phyloP scores from a whole-genome alignment of 2,888 invertebrate genomes.

The Leptinotarsa peninsularis region DNA sequence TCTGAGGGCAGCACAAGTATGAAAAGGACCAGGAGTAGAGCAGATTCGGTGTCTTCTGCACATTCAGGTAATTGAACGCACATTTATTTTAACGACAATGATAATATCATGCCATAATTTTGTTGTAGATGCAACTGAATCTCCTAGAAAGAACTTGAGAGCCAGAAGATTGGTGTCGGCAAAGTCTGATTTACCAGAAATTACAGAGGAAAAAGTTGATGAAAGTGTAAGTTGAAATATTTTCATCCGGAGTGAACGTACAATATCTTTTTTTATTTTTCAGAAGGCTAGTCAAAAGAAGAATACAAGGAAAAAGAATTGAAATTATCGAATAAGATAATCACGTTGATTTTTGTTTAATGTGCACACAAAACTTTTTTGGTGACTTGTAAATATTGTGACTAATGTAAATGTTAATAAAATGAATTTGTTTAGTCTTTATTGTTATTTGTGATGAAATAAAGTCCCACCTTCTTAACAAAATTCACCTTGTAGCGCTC shows the following conservation, averaged over 20 bases:
- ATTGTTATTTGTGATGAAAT: not conserved
- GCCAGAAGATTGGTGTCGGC: constrained; percentile 34
- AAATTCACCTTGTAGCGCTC: too few relatives aligned
- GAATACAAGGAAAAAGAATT: constrained; percentile 1
- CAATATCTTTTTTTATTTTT: not conserved
- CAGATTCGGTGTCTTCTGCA: constrained; percentile 46
- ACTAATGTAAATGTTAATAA: constrained; percentile 8
- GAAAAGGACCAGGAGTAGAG: constrained; percentile 41
- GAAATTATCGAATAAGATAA: not conserved
- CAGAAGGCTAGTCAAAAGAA: constrained; percentile 13
- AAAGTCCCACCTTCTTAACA: too few relatives aligned
- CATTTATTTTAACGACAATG: too few relatives aligned
- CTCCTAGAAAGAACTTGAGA: constrained; percentile 35
- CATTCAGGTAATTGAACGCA: constrained; percentile 42
- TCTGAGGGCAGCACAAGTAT: constrained; percentile 19
- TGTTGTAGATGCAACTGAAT: constrained; percentile 36
- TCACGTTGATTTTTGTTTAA: not conserved
- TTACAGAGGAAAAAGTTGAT: constrained; percentile 40
- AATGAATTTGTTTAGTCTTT: not conserved
- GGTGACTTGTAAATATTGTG: constrained; percentile 3
- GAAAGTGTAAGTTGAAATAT: constrained; percentile 25
- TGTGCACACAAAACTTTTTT: not conserved
- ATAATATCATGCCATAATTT: not conserved
- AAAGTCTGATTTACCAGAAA: constrained; percentile 45
- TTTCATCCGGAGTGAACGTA: not conserved